Conservation (phyloP, 2,888 invertebrate species). For the Holacanthella duospinosa region DNA sequence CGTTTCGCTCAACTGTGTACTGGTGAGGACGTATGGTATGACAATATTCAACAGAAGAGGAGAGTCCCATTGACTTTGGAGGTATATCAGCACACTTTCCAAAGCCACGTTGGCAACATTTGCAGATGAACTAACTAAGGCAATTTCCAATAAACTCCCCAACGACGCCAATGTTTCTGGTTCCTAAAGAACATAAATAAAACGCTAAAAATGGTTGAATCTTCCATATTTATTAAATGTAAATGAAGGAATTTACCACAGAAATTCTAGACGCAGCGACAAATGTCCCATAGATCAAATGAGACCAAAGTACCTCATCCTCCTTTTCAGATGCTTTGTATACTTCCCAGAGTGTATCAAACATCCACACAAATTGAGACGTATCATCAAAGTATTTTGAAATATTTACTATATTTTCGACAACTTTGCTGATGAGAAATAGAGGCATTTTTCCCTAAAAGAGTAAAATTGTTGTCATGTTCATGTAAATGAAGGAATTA, state of each 20-base stretch:
- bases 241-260: slow-evolving; percentile 15
- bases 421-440: slow-evolving; percentile 34
- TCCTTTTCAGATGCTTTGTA: slow-evolving; percentile 56
- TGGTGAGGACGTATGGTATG: slow-evolving; percentile 25
- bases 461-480: slow-evolving; percentile 16
- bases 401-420: slow-evolving; percentile 49
- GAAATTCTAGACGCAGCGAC: slow-evolving; percentile 51
- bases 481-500: too few species aligned
- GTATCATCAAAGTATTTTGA: slow-evolving; percentile 66
- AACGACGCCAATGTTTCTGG: slow-evolving; percentile 24
- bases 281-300: slow-evolving; percentile 55
- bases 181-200: slow-evolving; percentile 21
- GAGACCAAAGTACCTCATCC: slow-evolving; percentile 65
- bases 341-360: slow-evolving; percentile 57
- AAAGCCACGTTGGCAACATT: slow-evolving; percentile 29
- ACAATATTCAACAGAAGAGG: slow-evolving; percentile 24
- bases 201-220: slow-evolving; percentile 7
- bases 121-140: slow-evolving; percentile 20
- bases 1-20: slow-evolving; percentile 33
- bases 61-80: slow-evolving; percentile 29
- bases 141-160: slow-evolving; percentile 27
- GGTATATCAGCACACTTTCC: slow-evolving; percentile 26
- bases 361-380: slow-evolving; percentile 68
- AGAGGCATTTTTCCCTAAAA: slow-evolving; percentile 42
- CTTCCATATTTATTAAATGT: not conserved